Evolutionary conservation across 2,797 vertebrate genomes (phyloP).

Genomic region (Siniperca scherzeri): DNA sequence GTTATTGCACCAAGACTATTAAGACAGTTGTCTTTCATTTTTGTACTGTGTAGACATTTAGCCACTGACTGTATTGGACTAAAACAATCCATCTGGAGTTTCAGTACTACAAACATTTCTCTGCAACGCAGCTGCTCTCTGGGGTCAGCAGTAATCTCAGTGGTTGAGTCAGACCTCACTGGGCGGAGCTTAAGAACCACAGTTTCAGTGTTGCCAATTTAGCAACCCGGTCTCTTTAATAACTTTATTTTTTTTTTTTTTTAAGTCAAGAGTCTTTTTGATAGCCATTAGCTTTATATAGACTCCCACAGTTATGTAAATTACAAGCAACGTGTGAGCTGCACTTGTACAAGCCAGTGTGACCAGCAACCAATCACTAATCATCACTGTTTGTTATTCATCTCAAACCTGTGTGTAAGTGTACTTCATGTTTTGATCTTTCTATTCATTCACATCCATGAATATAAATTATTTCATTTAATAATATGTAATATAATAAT

Average conservation of each 20-base stretch:
- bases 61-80: not conserved
- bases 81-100: not conserved
- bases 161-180: not conserved
- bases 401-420: too few relatives aligned
- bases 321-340: not conserved
- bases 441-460: too few relatives aligned
- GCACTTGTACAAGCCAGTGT: too few relatives aligned
- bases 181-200: not conserved
- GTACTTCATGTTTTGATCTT: too few relatives aligned
- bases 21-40: not conserved
- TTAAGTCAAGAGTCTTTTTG: not conserved
- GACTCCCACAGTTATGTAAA: not conserved
- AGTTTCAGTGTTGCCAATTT: not conserved
- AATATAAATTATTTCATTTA: too few relatives aligned
- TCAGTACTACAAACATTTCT: not conserved
- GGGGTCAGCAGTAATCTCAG: constrained; percentile 2
- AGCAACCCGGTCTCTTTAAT: not conserved
- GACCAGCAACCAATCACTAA: too few relatives aligned
- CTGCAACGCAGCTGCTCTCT: not conserved
- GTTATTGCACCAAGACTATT: not conserved
- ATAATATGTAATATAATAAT: too few relatives aligned
- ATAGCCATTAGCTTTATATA: not conserved
- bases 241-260: not conserved
- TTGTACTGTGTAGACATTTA: not conserved
- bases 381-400: too few relatives aligned